Evolutionary conservation across 2,113 vertebrate genomes (phyloP).

Genomic region (Xenopus borealis): DNA sequence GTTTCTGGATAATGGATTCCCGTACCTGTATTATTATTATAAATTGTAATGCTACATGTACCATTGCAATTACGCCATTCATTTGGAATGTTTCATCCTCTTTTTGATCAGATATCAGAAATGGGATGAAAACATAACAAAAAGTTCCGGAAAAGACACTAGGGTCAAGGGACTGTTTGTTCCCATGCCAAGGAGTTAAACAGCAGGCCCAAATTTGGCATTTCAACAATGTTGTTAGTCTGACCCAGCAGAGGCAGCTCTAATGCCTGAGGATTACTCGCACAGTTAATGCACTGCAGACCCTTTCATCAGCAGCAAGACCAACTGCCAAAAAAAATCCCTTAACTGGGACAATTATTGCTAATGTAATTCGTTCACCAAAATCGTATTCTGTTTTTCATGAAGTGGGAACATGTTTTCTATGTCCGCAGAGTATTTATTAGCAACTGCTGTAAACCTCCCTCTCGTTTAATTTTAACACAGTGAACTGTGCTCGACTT

Average conservation of each 20-base stretch:
- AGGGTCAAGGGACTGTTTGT: neutral
- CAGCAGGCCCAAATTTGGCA: neutral
- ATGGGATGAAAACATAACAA: neutral
- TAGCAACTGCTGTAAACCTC: conserved; percentile 28
- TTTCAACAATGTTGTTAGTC: conserved; percentile 4
- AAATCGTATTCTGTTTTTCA: conserved; percentile 33
- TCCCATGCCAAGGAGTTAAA: neutral
- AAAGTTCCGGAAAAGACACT: neutral
- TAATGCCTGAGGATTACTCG: conserved; percentile 21
- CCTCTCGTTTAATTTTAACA: conserved; percentile 43
- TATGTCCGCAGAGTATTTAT: conserved; percentile 38
- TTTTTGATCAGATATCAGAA: neutral
- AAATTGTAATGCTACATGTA: too few species aligned
- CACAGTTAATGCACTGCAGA: conserved; percentile 24
- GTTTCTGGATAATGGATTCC: too few species aligned
- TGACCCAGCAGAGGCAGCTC: conserved; percentile 11
- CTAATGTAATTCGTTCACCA: conserved; percentile 34
- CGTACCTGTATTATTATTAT: too few species aligned
- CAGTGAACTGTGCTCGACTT: conserved; percentile 19
- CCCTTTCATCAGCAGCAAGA: conserved; percentile 1
- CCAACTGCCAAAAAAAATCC: conserved; percentile 31
- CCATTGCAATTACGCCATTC: too few species aligned
- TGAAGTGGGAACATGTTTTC: conserved; percentile 44
- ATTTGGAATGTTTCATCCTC: too few species aligned
- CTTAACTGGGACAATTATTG: conserved; percentile 39